These are phyloP conservation scores for Andrena bucephala DNA, from an alignment of 2,888 invertebrate genomes.

Conservation along the genomic window DNA sequence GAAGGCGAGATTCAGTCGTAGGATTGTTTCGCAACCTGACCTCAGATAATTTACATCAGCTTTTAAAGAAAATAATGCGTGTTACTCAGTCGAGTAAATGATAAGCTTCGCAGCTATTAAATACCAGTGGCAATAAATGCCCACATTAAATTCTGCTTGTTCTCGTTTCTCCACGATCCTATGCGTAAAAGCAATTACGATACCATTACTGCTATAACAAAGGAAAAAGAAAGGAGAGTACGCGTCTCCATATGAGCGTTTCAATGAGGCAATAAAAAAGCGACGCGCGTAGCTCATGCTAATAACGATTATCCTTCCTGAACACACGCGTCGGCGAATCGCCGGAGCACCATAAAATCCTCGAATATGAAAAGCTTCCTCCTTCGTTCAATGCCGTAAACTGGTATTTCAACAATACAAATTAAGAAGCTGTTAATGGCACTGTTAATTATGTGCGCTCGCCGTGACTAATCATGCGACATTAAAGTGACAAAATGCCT, in stretches of 20 bases:
- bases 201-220: slow-evolving; percentile 33
- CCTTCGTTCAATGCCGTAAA: slow-evolving; percentile 26
- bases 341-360: slow-evolving; percentile 43
- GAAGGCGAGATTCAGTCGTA: too few species aligned
- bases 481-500: neutral
- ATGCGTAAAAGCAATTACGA: slow-evolving; percentile 28
- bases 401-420: slow-evolving; percentile 16
- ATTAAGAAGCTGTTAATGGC: slow-evolving; percentile 2
- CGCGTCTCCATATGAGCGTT: slow-evolving; percentile 34
- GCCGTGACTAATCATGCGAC: neutral
- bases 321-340: slow-evolving; percentile 60
- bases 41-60: too few species aligned
- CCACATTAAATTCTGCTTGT: neutral
- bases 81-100: neutral
- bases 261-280: slow-evolving; percentile 76
- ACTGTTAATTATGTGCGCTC: too few species aligned
- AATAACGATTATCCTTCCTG: slow-evolving; percentile 69
- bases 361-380: slow-evolving; percentile 56
- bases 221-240: slow-evolving; percentile 83
- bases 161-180: neutral
- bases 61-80: too few species aligned
- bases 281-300: slow-evolving; percentile 70
- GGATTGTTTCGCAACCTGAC: too few species aligned
- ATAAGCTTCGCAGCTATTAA: neutral
- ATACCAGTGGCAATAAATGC: neutral